Evolutionary conservation across 2,113 vertebrate species (phyloP).

Genomic region (Poeciliopsis turrubarensis): DNA sequence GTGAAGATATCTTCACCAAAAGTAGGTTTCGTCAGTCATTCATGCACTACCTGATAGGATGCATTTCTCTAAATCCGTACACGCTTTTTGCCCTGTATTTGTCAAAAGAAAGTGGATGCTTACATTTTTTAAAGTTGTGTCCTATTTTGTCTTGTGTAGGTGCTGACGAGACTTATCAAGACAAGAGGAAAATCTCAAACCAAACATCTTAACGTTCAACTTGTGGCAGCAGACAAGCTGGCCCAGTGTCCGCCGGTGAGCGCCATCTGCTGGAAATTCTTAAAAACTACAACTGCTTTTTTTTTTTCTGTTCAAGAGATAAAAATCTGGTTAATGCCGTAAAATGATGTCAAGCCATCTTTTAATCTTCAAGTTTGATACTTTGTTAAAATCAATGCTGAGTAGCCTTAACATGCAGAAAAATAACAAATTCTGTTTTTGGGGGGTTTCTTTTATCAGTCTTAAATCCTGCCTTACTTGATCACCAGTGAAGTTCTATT

Average conservation of each 20-base stretch:
- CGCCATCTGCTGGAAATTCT: conserved; percentile 51
- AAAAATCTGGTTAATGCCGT: not conserved
- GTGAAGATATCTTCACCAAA: conserved; percentile 98
- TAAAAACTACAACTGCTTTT: not conserved
- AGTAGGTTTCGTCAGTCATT: conserved; percentile 70
- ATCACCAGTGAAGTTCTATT: not conserved
- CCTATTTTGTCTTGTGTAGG: conserved; percentile 74
- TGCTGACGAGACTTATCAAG: conserved; percentile 97
- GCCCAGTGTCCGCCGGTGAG: conserved; percentile 95
- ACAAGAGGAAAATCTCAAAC: conserved; percentile 98
- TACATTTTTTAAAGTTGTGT: not conserved
- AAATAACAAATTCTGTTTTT: not conserved
- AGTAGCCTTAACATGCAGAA: not conserved
- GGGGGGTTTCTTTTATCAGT: not conserved
- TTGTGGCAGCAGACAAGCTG: conserved; percentile 97
- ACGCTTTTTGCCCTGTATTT: not conserved
- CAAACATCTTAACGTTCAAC: conserved; percentile 98
- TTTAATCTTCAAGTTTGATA: not conserved
- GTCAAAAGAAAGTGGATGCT: not conserved
- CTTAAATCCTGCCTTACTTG: not conserved
- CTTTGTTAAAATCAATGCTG: not conserved
- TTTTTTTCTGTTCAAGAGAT: not conserved
- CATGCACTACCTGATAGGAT: not conserved
- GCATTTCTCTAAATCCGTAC: not conserved
- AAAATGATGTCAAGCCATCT: not conserved